phyloP scores from a whole-genome alignment of 2,888 invertebrate genomes.

The Perizoma flavofasciatum region DNA sequence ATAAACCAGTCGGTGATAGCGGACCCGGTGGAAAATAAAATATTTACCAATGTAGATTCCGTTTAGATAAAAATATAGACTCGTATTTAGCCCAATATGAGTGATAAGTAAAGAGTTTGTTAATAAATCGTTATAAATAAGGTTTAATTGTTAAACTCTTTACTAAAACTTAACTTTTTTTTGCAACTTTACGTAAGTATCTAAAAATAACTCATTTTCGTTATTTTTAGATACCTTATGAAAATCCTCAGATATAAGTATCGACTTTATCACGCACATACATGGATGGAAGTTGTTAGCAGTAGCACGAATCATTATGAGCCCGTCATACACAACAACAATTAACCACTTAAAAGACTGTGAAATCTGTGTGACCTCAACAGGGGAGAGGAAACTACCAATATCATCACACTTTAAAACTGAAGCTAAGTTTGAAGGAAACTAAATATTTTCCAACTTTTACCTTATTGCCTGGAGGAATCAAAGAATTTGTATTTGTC shows the following conservation, averaged over 20 bases:
- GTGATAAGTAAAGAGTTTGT: neutral
- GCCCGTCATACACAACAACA: neutral
- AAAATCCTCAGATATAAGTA: neutral
- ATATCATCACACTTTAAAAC: slow-evolving; percentile 12
- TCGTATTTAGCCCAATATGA: neutral
- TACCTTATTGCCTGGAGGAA: slow-evolving; percentile 12
- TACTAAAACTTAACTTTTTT: too few species aligned
- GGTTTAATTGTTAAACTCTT: too few species aligned
- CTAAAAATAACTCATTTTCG: too few species aligned
- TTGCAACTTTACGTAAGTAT: too few species aligned
- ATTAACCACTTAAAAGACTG: slow-evolving; percentile 9
- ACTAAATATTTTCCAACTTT: slow-evolving; percentile 19
- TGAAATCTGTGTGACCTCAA: neutral
- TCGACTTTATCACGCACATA: too few species aligned
- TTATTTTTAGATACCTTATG: too few species aligned
- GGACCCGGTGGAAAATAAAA: slow-evolving; percentile 59
- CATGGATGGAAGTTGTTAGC: neutral
- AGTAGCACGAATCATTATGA: neutral
- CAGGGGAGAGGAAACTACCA: slow-evolving; percentile 5
- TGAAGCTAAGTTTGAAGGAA: slow-evolving; percentile 13
- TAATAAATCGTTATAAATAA: too few species aligned
- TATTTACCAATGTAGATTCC: slow-evolving; percentile 59
- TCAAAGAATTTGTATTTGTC: slow-evolving; percentile 18
- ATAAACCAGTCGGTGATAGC: slow-evolving; percentile 60
- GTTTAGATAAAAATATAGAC: slow-evolving; percentile 43